Conservation (phyloP, 2,888 invertebrate genomes). For the Lasioglossum zephyrum region DNA sequence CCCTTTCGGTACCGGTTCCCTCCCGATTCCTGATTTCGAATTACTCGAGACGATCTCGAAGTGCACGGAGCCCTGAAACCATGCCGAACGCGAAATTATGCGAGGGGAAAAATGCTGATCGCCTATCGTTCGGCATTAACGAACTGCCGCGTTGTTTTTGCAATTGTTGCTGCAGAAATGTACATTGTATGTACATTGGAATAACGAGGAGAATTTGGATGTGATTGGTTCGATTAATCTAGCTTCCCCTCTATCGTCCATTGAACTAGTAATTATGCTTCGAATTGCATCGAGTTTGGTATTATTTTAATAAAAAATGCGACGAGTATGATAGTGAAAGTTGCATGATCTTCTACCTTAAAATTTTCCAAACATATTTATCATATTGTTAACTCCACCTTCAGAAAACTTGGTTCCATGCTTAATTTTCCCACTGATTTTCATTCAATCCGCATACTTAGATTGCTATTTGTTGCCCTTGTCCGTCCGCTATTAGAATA, state of each 20-base stretch:
- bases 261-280: not conserved
- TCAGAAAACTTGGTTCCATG: too few relatives aligned
- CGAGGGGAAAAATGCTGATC: not conserved
- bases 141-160: not conserved
- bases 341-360: not conserved
- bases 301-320: not conserved
- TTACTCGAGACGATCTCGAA: not conserved
- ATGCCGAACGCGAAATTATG: not conserved
- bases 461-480: too few relatives aligned
- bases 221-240: not conserved
- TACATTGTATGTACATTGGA: not conserved
- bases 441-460: too few relatives aligned
- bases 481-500: too few relatives aligned
- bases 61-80: not conserved
- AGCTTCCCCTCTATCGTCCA: not conserved
- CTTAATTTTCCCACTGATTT: too few relatives aligned
- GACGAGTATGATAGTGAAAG: not conserved
- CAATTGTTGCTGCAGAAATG: not conserved
- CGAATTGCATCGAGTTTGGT: not conserved
- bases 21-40: constrained; percentile 6
- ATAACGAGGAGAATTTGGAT: not conserved
- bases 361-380: too few relatives aligned
- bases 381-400: too few relatives aligned
- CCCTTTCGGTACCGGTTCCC: constrained; percentile 31
- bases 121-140: not conserved